These are phyloP conservation scores for Plagodis dolabraria DNA, from an alignment of 2,888 invertebrate species.

Conservation along the genomic window DNA sequence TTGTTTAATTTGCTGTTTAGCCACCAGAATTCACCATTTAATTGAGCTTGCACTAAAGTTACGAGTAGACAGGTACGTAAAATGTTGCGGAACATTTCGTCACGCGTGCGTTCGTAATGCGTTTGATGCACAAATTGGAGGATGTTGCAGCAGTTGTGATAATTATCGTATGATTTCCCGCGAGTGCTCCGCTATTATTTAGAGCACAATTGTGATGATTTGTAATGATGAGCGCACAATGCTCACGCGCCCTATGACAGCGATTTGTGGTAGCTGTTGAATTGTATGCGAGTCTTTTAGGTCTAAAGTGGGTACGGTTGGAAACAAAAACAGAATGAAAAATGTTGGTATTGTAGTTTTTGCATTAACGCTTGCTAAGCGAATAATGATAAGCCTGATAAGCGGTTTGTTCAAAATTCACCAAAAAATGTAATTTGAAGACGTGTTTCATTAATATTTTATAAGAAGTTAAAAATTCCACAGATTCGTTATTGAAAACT, in stretches of 20 bases:
- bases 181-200: conserved; percentile 62
- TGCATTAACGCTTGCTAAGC: too few relatives aligned
- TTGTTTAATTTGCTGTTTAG: conserved; percentile 61
- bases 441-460: too few relatives aligned
- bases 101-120: conserved; percentile 36
- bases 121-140: conserved; percentile 58
- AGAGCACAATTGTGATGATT: conserved; percentile 60
- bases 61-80: conserved; percentile 47
- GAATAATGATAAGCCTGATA: too few relatives aligned
- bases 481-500: too few relatives aligned
- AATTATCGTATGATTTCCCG: conserved; percentile 61
- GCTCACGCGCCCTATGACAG: conserved; percentile 53
- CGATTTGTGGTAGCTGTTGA: conserved; percentile 50
- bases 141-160: conserved; percentile 65
- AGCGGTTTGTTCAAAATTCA: too few relatives aligned
- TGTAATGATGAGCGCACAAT: conserved; percentile 49
- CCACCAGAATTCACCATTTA: conserved; percentile 78
- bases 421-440: too few relatives aligned
- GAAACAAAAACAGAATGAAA: conserved; percentile 2
- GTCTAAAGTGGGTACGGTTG: conserved; percentile 37
- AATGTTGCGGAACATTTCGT: conserved; percentile 52
- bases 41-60: conserved; percentile 55
- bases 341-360: too few relatives aligned
- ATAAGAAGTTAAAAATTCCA: too few relatives aligned
- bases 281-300: conserved; percentile 46